phyloP scores from a whole-genome alignment of 1,140 invertebrate species.

The Cherax quadricarinatus region DNA sequence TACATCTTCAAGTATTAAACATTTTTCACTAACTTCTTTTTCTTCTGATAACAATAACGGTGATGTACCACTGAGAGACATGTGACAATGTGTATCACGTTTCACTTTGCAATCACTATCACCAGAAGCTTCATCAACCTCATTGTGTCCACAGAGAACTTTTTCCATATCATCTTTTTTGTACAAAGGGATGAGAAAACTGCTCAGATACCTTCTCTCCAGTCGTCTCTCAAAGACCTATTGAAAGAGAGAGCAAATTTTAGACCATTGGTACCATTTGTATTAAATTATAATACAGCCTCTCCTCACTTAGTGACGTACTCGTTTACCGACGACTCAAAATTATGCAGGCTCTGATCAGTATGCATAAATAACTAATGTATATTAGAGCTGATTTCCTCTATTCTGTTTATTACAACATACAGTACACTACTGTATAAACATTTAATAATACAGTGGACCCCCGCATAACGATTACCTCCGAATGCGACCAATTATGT shows the following conservation, averaged over 20 bases:
- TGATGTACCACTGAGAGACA: neutral
- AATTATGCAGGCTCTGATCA: too few relatives aligned
- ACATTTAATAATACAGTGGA: too few relatives aligned
- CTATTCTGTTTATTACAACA: too few relatives aligned
- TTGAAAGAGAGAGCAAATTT: neutral
- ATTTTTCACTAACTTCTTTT: neutral
- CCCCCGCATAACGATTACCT: too few relatives aligned
- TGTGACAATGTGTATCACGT: neutral
- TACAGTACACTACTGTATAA: too few relatives aligned
- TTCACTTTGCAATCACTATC: neutral
- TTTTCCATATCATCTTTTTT: neutral
- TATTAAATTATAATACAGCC: neutral
- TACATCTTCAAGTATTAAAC: neutral
- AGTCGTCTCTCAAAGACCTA: conserved; percentile 64
- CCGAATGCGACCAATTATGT: too few relatives aligned
- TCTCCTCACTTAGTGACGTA: too few relatives aligned
- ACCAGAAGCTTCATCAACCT: neutral
- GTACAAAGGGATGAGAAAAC: conserved; percentile 40
- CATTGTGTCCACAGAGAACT: neutral
- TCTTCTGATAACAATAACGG: neutral
- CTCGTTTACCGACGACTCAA: too few relatives aligned
- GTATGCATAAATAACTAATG: too few relatives aligned
- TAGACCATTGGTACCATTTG: neutral
- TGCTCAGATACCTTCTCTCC: conserved; percentile 61
- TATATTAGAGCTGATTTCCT: too few relatives aligned